A percentile compares a stretch with the other conserved stretches of the same genome.
Evolutionary conservation across 2,888 invertebrate species (phyloP).

Genomic region (Psococerastis gibbosa): DNA sequence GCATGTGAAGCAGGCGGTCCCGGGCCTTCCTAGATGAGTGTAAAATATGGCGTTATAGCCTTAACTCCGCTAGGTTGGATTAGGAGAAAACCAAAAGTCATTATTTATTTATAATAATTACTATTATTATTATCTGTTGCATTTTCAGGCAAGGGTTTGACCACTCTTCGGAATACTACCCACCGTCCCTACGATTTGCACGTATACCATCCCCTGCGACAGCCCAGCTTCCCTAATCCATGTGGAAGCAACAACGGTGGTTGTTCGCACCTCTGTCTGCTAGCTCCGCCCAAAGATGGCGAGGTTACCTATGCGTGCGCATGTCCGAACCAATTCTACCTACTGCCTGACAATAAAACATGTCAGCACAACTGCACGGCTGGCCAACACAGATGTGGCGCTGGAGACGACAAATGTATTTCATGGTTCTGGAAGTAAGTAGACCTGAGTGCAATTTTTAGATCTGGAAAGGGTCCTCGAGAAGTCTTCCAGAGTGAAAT

Average conservation of each 20-base stretch:
- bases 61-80: too few species aligned
- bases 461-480: too few species aligned
- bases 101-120: too few species aligned
- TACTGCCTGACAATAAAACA: conserved; percentile 61
- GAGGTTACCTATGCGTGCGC: conserved; percentile 65
- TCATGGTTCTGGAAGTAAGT: conserved; percentile 63
- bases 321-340: conserved; percentile 87
- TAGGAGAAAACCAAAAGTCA: too few species aligned
- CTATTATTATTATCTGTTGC: too few species aligned
- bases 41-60: too few species aligned
- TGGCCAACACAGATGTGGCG: conserved; percentile 63
- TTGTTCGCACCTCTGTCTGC: conserved; percentile 86
- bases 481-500: too few species aligned
- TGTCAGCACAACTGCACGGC: conserved; percentile 89
- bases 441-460: too few species aligned
- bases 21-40: too few species aligned
- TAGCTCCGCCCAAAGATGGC: conserved; percentile 54
- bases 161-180: conserved; percentile 68
- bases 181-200: conserved; percentile 91
- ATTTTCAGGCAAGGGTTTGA: conserved; percentile 49
- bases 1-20: too few species aligned
- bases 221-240: conserved; percentile 70
- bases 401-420: conserved; percentile 48
- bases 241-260: conserved; percentile 86
- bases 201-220: conserved; percentile 74